These are phyloP conservation scores for Aspidoscelis tigris DNA, from an alignment of 2,113 vertebrate genomes.

Conservation along the genomic window DNA sequence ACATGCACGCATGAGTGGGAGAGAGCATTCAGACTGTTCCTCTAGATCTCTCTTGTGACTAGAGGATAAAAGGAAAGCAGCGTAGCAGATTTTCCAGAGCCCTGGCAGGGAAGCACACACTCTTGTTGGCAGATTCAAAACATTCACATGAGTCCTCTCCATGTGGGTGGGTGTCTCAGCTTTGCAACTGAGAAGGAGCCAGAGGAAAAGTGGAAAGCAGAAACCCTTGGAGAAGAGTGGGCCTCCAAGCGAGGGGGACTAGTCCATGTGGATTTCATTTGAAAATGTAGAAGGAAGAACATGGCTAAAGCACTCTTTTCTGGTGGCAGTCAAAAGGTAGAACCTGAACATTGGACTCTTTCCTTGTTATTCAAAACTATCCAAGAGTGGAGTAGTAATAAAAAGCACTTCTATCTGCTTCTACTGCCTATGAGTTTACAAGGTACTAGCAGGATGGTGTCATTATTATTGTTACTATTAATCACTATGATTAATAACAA, in stretches of 20 bases:
- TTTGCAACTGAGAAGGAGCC: background rate
- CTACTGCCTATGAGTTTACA: background rate
- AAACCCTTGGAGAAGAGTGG: background rate
- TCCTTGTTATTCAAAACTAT: background rate
- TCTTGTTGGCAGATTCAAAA: background rate
- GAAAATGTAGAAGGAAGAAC: background rate
- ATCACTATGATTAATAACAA: too few relatives aligned
- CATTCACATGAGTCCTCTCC: background rate
- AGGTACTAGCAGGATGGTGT: background rate
- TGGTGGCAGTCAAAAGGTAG: background rate
- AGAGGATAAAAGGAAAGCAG: background rate
- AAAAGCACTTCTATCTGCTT: background rate
- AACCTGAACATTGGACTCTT: background rate
- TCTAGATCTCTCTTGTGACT: background rate
- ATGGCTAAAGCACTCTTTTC: background rate
- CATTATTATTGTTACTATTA: too few relatives aligned
- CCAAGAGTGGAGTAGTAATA: background rate
- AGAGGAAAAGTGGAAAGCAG: background rate
- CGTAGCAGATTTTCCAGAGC: background rate
- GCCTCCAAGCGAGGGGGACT: background rate
- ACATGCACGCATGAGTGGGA: accelerated
- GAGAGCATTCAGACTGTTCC: background rate
- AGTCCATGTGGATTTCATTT: background rate
- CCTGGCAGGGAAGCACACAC: background rate
- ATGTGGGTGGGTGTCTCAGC: too few relatives aligned